Evolutionary conservation across 2,797 vertebrate species (phyloP).

Genomic region (Enteromius viviparus): DNA sequence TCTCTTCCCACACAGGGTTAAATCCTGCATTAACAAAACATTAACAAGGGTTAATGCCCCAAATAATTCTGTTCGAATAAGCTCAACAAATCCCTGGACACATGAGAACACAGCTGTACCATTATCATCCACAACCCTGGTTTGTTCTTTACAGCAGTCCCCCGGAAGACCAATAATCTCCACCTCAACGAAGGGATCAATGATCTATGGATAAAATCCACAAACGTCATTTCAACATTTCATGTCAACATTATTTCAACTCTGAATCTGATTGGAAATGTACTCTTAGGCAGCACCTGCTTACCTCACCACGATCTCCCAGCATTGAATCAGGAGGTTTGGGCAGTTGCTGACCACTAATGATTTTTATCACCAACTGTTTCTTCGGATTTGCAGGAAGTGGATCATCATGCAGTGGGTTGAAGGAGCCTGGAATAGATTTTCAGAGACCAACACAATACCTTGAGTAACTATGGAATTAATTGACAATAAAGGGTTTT

Average conservation of each 20-base stretch:
- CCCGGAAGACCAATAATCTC: constrained; percentile 97
- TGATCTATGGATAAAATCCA: constrained; percentile 81
- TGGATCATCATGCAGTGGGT: constrained; percentile 91
- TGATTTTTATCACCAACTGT: constrained; percentile 94
- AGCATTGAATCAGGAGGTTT: constrained; percentile 98
- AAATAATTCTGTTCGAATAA: neutral
- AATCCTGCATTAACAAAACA: constrained; percentile 79
- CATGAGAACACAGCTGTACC: constrained; percentile 75
- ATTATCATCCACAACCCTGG: constrained; percentile 96
- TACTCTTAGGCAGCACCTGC: neutral
- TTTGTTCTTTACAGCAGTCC: constrained; percentile 97
- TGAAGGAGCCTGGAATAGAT: constrained; percentile 86
- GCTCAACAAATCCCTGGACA: neutral
- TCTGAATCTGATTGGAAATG: neutral
- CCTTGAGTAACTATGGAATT: neutral
- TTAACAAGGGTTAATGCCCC: neutral
- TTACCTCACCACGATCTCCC: constrained; percentile 96
- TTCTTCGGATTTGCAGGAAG: constrained; percentile 96
- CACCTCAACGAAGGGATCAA: constrained; percentile 98
- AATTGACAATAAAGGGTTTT: neutral
- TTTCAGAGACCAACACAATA: neutral
- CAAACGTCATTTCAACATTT: neutral
- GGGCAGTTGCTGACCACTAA: constrained; percentile 96
- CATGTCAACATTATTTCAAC: neutral
- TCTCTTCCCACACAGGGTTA: constrained; percentile 99